These are phyloP conservation scores for Euura saliciscinereae DNA, from an alignment of 1,140 invertebrate genomes.

Conservation along the genomic window DNA sequence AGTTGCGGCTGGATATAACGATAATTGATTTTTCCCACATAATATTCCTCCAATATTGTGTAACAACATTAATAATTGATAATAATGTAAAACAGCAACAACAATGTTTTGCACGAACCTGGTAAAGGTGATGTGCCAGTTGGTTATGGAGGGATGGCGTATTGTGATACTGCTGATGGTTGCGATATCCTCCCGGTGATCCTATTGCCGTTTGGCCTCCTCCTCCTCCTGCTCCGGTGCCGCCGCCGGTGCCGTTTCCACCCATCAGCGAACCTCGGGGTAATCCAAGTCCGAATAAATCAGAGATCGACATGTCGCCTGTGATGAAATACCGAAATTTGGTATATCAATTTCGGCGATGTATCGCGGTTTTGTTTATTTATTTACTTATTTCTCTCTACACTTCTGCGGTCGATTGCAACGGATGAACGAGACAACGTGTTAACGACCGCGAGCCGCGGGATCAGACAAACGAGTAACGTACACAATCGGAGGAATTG, in stretches of 20 bases:
- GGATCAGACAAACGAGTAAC: no score
- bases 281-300: constrained; percentile 61
- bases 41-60: no score
- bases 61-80: no score
- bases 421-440: no score
- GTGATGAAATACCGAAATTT: constrained; percentile 12
- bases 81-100: not conserved
- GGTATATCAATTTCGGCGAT: not conserved
- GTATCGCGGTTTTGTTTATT: not conserved
- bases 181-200: constrained; percentile 34
- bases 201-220: constrained; percentile 36
- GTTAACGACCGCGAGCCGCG: no score
- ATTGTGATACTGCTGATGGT: constrained; percentile 46
- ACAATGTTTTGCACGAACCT: constrained; percentile 30
- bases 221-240: constrained; percentile 26
- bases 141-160: constrained; percentile 32
- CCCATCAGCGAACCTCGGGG: constrained; percentile 58
- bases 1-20: no score
- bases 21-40: no score
- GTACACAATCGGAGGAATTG: no score
- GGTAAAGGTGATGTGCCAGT: constrained; percentile 31
- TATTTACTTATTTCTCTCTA: not conserved
- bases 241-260: constrained; percentile 30
- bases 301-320: constrained; percentile 59
- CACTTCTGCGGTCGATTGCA: no score